Evolutionary conservation across 2,113 vertebrate species (phyloP).

Genomic region (Axis porcinus): DNA sequence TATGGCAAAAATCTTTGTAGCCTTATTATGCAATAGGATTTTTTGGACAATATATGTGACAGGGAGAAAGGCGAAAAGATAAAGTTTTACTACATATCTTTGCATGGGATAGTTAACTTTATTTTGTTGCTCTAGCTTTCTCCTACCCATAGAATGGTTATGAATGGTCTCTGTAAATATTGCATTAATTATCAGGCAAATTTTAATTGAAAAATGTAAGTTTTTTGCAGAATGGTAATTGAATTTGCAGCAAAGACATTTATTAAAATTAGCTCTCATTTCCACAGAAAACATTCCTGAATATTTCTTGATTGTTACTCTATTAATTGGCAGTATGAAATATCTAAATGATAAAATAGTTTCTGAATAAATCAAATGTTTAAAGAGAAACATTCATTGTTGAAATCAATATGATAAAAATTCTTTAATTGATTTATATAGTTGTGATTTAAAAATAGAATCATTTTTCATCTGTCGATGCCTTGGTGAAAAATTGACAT

Average conservation of each 20-base stretch:
- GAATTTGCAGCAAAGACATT: conserved; percentile 39
- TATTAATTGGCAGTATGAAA: conserved; percentile 35
- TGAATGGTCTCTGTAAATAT: conserved; percentile 20
- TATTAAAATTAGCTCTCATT: conserved; percentile 45
- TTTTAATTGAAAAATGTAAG: conserved; percentile 33
- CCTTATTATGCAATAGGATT: background rate
- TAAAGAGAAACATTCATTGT: conserved; percentile 40
- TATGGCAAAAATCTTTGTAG: conserved; percentile 2
- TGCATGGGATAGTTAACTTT: background rate
- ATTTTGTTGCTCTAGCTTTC: background rate
- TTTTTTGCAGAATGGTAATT: conserved; percentile 25
- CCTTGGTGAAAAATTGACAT: conserved; percentile 84
- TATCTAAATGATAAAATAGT: conserved; percentile 47
- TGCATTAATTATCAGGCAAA: conserved; percentile 31
- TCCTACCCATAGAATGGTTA: background rate
- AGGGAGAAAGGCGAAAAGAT: background rate
- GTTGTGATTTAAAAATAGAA: conserved; percentile 76
- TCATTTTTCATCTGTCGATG: conserved; percentile 80
- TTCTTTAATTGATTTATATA: conserved; percentile 78
- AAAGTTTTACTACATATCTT: background rate
- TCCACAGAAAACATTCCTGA: conserved; percentile 29
- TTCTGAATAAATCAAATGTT: conserved; percentile 40
- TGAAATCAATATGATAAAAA: conserved; percentile 78
- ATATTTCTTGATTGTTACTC: conserved; percentile 47
- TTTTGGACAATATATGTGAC: background rate